These are phyloP conservation scores for Leptodactylus fuscus DNA, from an alignment of 2,113 vertebrate genomes.

Conservation along the genomic window DNA sequence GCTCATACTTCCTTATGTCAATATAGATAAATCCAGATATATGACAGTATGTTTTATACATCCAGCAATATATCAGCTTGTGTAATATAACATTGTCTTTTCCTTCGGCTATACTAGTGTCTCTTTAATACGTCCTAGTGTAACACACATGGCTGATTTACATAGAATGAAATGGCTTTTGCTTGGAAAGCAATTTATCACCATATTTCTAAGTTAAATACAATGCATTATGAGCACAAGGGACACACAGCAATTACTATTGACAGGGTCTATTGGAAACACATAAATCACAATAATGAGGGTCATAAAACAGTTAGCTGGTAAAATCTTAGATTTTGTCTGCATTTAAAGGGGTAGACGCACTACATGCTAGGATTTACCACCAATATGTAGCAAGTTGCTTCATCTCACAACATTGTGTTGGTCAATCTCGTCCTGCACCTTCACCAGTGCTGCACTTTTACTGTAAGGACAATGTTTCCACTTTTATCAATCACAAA, in stretches of 20 bases:
- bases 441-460: not conserved
- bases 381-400: not conserved
- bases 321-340: conserved; percentile 47
- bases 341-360: conserved; percentile 7
- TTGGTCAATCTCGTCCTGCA: not conserved
- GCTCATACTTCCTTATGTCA: no score
- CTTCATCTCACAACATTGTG: not conserved
- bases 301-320: conserved; percentile 48
- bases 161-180: conserved; percentile 57
- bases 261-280: conserved; percentile 60
- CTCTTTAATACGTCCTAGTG: not conserved
- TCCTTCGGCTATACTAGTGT: not conserved
- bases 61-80: no score
- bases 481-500: no score
- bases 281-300: conserved; percentile 61
- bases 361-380: not conserved
- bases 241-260: conserved; percentile 60
- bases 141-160: conserved; percentile 44
- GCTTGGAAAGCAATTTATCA: conserved; percentile 60
- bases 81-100: no score
- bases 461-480: no score
- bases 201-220: conserved; percentile 59
- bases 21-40: no score
- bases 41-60: no score
- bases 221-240: conserved; percentile 56